Conservation (phyloP, 2,113 vertebrate species). For the Chlorodrepanis virens region DNA sequence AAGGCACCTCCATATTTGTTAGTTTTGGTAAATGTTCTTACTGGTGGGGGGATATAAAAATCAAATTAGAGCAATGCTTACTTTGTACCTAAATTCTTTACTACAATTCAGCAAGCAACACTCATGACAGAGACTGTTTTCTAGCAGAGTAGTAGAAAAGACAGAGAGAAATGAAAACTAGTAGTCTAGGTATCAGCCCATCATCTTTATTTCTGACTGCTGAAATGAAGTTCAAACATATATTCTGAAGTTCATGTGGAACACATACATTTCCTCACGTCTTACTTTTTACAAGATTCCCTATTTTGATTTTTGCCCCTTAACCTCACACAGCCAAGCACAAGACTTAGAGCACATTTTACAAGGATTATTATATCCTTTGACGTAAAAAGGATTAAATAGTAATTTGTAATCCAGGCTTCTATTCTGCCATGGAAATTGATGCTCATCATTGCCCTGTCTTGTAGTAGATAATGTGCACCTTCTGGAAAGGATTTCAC, state of each 20-base stretch:
- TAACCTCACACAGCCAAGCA: slow-evolving; percentile 25
- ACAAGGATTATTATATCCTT: slow-evolving; percentile 57
- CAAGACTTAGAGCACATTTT: slow-evolving; percentile 54
- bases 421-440: slow-evolving; percentile 36
- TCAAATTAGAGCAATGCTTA: not conserved
- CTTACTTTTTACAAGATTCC: not conserved
- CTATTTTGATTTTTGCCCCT: slow-evolving; percentile 7
- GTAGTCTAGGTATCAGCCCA: not conserved
- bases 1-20: not conserved
- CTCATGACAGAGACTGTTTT: not conserved
- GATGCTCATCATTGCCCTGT: slow-evolving; percentile 39
- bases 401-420: slow-evolving; percentile 61
- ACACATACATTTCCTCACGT: not conserved
- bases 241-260: not conserved
- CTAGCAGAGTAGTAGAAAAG: not conserved
- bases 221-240: not conserved
- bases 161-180: not conserved
- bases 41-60: not conserved
- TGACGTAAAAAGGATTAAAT: slow-evolving; percentile 68
- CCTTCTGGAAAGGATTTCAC: slow-evolving; percentile 61
- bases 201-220: not conserved
- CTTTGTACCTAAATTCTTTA: not conserved
- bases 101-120: not conserved
- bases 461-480: slow-evolving; percentile 25
- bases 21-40: not conserved